A percentile compares a stretch with the other conserved stretches of the same genome.
These are phyloP conservation scores for Hypomecis punctinalis DNA, from an alignment of 2,888 invertebrate genomes.

Conservation along the genomic window DNA sequence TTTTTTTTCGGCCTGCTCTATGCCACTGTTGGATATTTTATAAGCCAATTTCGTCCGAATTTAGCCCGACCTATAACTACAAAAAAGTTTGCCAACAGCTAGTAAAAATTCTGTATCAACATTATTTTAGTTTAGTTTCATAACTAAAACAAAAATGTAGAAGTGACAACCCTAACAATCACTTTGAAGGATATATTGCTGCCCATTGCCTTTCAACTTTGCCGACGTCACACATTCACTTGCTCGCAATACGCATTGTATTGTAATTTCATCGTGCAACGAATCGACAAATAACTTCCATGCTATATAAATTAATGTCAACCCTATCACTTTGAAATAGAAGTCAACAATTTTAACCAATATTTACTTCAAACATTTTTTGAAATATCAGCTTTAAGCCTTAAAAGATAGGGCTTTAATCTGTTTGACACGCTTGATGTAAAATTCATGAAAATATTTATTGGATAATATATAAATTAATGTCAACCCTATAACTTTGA, in stretches of 20 bases:
- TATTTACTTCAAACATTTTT: background rate
- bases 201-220: conserved; percentile 72
- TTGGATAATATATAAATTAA: background rate
- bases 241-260: conserved; percentile 74
- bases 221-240: conserved; percentile 75
- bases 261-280: conserved; percentile 75
- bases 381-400: conserved; percentile 5
- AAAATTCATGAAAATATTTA: conserved; percentile 15
- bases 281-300: conserved; percentile 67
- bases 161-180: conserved; percentile 55
- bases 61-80: too few relatives aligned
- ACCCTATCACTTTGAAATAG: conserved; percentile 41
- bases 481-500: too few relatives aligned
- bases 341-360: conserved; percentile 40
- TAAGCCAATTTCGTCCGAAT: too few relatives aligned
- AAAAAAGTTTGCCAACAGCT: too few relatives aligned
- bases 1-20: too few relatives aligned
- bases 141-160: conserved; percentile 6
- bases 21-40: too few relatives aligned
- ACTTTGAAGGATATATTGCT: conserved; percentile 74
- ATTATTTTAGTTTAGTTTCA: background rate
- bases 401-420: conserved; percentile 12
- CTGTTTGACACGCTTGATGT: background rate
- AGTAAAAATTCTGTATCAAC: background rate
- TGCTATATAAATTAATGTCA: conserved; percentile 33